Conservation (phyloP, 2,888 invertebrate species). For the Melinaea menophilus region DNA sequence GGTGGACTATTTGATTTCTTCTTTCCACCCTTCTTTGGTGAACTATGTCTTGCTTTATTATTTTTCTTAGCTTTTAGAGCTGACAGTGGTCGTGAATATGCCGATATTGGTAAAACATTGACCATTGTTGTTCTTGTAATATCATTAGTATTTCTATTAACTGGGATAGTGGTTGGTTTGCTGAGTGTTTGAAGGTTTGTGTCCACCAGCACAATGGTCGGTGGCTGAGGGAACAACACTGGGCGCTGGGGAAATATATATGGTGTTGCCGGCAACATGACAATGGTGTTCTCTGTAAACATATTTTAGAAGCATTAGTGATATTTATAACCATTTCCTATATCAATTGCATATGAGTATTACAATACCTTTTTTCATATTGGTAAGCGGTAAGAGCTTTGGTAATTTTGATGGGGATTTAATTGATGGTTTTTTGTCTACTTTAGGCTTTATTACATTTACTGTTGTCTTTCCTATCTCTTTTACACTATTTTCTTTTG, state of each 20-base stretch:
- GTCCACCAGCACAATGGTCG: slow-evolving; percentile 65
- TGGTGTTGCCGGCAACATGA: slow-evolving; percentile 66
- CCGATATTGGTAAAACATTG: slow-evolving; percentile 70
- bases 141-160: slow-evolving; percentile 60
- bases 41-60: slow-evolving; percentile 45
- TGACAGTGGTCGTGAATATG: slow-evolving; percentile 67
- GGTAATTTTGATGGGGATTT: slow-evolving; percentile 46
- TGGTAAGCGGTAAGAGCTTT: slow-evolving; percentile 52
- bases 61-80: slow-evolving; percentile 57
- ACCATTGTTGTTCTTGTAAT: slow-evolving; percentile 73
- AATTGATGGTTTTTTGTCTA: slow-evolving; percentile 30
- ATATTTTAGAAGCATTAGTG: slow-evolving; percentile 1
- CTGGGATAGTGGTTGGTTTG: slow-evolving; percentile 51
- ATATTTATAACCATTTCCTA: slow-evolving; percentile 5
- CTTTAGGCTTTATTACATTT: slow-evolving; percentile 30
- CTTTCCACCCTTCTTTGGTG: slow-evolving; percentile 32
- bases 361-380: slow-evolving; percentile 53
- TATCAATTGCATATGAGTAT: no score
- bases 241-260: slow-evolving; percentile 70
- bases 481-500: slow-evolving; percentile 36
- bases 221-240: slow-evolving; percentile 61
- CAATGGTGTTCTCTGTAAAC: slow-evolving; percentile 64
- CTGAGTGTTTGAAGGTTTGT: slow-evolving; percentile 56
- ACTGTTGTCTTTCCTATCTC: slow-evolving; percentile 32
- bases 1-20: slow-evolving; percentile 20